Base-by-base conservation (phyloP, 2,797 vertebrate genomes). In the Huso huso region DNA sequence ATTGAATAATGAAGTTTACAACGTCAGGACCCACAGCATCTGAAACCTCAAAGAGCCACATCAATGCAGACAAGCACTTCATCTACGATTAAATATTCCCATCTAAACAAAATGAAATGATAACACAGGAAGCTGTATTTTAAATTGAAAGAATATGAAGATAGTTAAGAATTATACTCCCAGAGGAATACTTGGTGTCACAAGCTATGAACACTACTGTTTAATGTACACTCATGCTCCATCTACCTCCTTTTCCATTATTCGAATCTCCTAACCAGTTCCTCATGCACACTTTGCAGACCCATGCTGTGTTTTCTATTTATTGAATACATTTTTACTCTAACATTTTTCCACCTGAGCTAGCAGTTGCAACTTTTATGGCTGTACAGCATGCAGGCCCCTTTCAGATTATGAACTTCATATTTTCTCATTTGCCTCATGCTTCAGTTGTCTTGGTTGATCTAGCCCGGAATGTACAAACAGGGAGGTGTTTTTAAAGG, bases 261-360 rank as follows among this genome's bases (percentile, higher is more conserved):
- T 92, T 94, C 86, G 87, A 85, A 86, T 92, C 88, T 90, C 89
- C 93, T 95, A 92, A 93, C 93, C 92, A 92, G 88, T 90, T 92
- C 94, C 93, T 94, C 94, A 93, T 91, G 91, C 92, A 91, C 92
- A 93, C 92, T 93, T 93, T 91, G 88, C 82, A 93, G 88, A 94
- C 93, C 90, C 96, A 95, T 95, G 94, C 94, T 96, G 94, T 90
- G 94, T 89, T 88, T 90, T 91, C 94, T 97, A 96, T 96, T 98
- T 98, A 97, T 96, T 96, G 93, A 99, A 96, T 96, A 96, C 93
- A 96, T 96, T 94, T 93, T 93, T 88, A 92, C 92, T 92, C 93
- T 83, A 86, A 92, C 92, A 93, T 95, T 96, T 91, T 97, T 97
- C 95, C 95, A 98, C 95, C 94, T 98, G 96, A 98, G 90, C 90